A percentile compares a stretch with the other conserved stretches of the same genome.
Conservation (phyloP, 1,140 invertebrate genomes). For the Battus philenor region DNA sequence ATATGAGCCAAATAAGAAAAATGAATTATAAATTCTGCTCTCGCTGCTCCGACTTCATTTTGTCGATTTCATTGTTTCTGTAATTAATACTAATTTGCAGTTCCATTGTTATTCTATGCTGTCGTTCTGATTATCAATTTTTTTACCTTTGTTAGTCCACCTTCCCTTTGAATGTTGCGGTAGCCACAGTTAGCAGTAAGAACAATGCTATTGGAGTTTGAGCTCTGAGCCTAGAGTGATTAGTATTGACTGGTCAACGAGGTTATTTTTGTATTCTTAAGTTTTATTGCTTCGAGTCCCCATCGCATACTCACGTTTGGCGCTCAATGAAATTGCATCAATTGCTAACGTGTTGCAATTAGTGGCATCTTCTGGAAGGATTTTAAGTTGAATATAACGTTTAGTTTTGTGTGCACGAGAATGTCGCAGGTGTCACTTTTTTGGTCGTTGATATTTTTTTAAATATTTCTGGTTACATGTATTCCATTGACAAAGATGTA, state of each 20-base stretch:
- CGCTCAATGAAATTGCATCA: slow-evolving; percentile 68
- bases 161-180: slow-evolving; percentile 41
- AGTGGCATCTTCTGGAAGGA: slow-evolving; percentile 62
- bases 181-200: too few relatives aligned
- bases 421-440: slow-evolving; percentile 42
- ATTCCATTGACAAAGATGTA: slow-evolving; percentile 13
- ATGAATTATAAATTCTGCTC: slow-evolving; percentile 49
- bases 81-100: slow-evolving; percentile 70
- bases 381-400: slow-evolving; percentile 51
- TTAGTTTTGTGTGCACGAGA: slow-evolving; percentile 32
- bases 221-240: slow-evolving; percentile 26
- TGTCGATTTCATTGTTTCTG: slow-evolving; percentile 62
- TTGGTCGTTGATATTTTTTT: slow-evolving; percentile 16
- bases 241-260: slow-evolving; percentile 24
- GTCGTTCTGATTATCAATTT: slow-evolving; percentile 60
- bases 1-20: slow-evolving; percentile 9
- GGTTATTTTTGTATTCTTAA: slow-evolving; percentile 24
- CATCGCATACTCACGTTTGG: slow-evolving; percentile 66
- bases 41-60: slow-evolving; percentile 48
- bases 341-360: slow-evolving; percentile 61
- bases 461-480: slow-evolving; percentile 7
- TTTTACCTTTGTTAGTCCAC: slow-evolving; percentile 46
- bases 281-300: slow-evolving; percentile 45
- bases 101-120: slow-evolving; percentile 62
- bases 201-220: slow-evolving; percentile 23